Evolutionary conservation across 2,113 vertebrate species (phyloP).

Genomic region (Neodon shergylaensis): DNA sequence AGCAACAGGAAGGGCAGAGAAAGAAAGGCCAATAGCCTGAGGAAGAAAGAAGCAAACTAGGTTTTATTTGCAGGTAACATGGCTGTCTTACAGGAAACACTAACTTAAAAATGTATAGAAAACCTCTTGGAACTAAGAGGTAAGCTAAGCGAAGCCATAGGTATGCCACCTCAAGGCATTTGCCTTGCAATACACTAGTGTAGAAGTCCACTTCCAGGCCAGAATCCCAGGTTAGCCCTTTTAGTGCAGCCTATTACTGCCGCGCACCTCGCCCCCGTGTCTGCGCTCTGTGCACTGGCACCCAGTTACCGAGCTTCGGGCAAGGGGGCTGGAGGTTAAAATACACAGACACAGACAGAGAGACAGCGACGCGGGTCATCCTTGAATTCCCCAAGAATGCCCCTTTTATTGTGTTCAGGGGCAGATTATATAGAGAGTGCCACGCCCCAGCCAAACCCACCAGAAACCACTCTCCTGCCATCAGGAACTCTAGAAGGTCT

Average conservation of each 20-base stretch:
- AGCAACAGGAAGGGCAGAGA: background rate
- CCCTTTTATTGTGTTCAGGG: too few species aligned
- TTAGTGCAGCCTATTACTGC: background rate
- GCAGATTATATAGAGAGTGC: too few species aligned
- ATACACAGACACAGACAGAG: too few species aligned
- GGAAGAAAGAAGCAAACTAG: background rate
- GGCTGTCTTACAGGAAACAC: background rate
- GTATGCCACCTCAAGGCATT: background rate
- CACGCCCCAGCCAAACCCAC: too few species aligned
- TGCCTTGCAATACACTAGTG: fast-evolving
- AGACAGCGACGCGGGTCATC: too few species aligned
- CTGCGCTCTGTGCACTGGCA: too few species aligned
- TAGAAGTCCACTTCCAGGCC: background rate
- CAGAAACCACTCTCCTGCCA: too few species aligned
- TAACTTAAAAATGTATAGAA: background rate
- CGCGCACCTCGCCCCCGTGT: fast-evolving
- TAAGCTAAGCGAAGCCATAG: too few species aligned
- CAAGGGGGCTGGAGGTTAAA: too few species aligned
- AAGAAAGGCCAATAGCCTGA: background rate
- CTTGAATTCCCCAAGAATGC: too few species aligned
- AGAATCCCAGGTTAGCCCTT: background rate
- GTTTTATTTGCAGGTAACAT: background rate
- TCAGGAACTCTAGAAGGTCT: too few species aligned
- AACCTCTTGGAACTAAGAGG: background rate
- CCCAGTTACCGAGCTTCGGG: too few species aligned